phyloP scores from a whole-genome alignment of 2,113 vertebrate species.

The Hiodon tergisus region DNA sequence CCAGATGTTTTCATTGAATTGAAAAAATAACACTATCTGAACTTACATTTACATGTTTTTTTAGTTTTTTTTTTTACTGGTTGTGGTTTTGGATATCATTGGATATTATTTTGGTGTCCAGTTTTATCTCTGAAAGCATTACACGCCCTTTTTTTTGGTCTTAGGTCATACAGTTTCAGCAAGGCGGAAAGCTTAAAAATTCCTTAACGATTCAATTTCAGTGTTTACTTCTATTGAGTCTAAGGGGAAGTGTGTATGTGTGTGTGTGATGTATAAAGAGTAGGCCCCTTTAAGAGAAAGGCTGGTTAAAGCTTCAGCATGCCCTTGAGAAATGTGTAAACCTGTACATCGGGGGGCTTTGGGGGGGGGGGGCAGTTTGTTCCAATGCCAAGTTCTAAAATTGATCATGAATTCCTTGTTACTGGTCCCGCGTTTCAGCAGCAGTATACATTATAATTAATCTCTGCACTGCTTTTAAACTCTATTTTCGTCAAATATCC shows the following conservation, averaged over 20 bases:
- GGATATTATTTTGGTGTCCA: neutral
- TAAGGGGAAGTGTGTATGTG: neutral
- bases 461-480: slow-evolving; percentile 35
- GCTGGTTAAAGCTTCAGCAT: slow-evolving; percentile 49
- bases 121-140: too few species aligned
- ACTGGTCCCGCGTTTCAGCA: slow-evolving; percentile 40
- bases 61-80: neutral
- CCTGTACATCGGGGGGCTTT: slow-evolving; percentile 56
- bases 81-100: neutral
- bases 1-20: slow-evolving; percentile 31
- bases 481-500: slow-evolving; percentile 31
- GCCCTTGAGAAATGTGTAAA: slow-evolving; percentile 55
- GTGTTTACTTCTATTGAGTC: neutral
- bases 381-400: slow-evolving; percentile 52
- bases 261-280: slow-evolving; percentile 33
- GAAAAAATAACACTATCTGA: slow-evolving; percentile 8
- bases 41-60: slow-evolving; percentile 14
- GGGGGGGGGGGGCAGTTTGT: too few species aligned
- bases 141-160: neutral
- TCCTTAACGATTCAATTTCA: slow-evolving; percentile 3
- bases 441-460: slow-evolving; percentile 58
- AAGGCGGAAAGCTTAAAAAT: neutral
- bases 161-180: neutral
- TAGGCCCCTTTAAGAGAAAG: slow-evolving; percentile 50
- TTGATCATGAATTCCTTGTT: slow-evolving; percentile 46